A percentile compares a stretch with the other conserved stretches of the same genome.
Conservation (phyloP, 1,140 invertebrate genomes). For the Fopius arisanus region DNA sequence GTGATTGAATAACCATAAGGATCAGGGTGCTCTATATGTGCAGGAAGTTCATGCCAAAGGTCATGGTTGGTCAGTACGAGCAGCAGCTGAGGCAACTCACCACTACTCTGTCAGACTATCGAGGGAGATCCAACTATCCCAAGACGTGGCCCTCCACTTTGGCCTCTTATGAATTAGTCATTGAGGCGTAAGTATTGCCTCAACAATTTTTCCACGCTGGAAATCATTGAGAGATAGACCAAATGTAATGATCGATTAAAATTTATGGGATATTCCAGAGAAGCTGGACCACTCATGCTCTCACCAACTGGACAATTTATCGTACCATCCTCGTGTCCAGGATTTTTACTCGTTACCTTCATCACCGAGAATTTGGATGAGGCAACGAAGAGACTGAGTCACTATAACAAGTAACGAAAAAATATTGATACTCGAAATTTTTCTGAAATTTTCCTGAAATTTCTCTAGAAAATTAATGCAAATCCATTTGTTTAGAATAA, state of each 20-base stretch:
- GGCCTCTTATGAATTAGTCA: conserved; percentile 82
- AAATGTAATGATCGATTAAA: background rate
- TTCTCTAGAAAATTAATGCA: background rate
- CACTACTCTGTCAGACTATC: conserved; percentile 83
- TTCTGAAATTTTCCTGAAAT: too few relatives aligned
- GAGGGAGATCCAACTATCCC: conserved; percentile 74
- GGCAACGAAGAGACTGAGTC: conserved; percentile 73
- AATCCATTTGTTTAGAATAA: conserved; percentile 67
- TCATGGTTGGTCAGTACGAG: conserved; percentile 84
- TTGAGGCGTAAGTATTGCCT: conserved; percentile 80
- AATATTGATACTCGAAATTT: conserved; percentile 21
- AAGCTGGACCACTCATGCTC: conserved; percentile 91
- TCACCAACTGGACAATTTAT: conserved; percentile 93
- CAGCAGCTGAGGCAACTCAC: conserved; percentile 81
- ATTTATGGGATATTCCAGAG: conserved; percentile 64
- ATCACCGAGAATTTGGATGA: conserved; percentile 80
- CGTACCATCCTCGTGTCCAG: conserved; percentile 87
- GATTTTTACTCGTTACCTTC: conserved; percentile 83
- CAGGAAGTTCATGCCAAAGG: conserved; percentile 89
- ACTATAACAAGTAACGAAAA: conserved; percentile 77
- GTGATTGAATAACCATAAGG: conserved; percentile 53
- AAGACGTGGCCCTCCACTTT: conserved; percentile 75
- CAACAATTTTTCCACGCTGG: background rate
- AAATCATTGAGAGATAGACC: too few relatives aligned
- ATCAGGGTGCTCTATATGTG: conserved; percentile 63